Evolutionary conservation across 1,140 invertebrate species (phyloP).

Genomic region (Drosophila nigromelanica): DNA sequence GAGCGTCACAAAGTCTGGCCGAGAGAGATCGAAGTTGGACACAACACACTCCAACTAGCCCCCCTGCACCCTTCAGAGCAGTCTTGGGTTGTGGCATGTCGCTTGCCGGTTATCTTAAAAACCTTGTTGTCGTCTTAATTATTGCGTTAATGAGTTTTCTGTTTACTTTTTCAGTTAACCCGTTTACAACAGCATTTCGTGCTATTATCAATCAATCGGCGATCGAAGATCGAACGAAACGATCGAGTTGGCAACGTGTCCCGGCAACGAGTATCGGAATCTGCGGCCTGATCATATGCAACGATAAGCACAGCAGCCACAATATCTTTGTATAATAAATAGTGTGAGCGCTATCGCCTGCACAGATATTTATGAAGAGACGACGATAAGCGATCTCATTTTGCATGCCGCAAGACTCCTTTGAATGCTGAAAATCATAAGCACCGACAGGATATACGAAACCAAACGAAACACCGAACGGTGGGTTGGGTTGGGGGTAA

Average conservation of each 20-base stretch:
- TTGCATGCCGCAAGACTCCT: conserved; percentile 58
- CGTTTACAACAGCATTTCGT: conserved; percentile 76
- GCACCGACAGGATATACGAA: conserved; percentile 67
- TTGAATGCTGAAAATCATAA: conserved; percentile 49
- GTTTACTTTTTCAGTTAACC: conserved; percentile 67
- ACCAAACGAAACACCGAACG: neutral
- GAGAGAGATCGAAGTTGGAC: conserved; percentile 16
- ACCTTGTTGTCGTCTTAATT: conserved; percentile 84
- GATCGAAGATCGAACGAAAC: conserved; percentile 59
- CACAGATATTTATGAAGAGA: conserved; percentile 70
- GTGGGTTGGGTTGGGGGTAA: neutral
- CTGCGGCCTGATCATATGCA: conserved; percentile 65
- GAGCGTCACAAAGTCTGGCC: conserved; percentile 71
- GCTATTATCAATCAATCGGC: conserved; percentile 81
- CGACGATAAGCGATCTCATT: conserved; percentile 72
- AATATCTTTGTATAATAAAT: conserved; percentile 78
- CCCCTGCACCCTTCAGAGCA: neutral
- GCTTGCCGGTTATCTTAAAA: conserved; percentile 80
- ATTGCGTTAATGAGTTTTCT: conserved; percentile 84
- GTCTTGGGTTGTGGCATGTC: conserved; percentile 50
- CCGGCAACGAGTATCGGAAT: conserved; percentile 34
- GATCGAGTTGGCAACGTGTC: conserved; percentile 46
- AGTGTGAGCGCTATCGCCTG: conserved; percentile 75
- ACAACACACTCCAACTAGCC: conserved; percentile 22
- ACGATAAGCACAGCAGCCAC: conserved; percentile 72